Evolutionary conservation across 2,888 invertebrate genomes (phyloP).

Genomic region (Xestoiulus laeticollis): DNA sequence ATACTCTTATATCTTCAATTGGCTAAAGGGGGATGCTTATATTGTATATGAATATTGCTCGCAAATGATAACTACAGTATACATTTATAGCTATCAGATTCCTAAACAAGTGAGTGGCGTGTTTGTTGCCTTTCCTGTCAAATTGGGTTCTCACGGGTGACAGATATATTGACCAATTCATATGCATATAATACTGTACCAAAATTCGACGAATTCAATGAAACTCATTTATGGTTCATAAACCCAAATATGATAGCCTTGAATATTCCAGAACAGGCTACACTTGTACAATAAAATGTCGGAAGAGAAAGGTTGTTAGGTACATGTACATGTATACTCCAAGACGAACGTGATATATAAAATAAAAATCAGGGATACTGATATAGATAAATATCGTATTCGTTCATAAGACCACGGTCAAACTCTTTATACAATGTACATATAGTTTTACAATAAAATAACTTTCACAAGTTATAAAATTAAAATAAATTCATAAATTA

Average conservation of each 20-base stretch:
- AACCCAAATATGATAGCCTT: neutral
- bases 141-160: neutral
- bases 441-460: no score
- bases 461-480: no score
- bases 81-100: neutral
- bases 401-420: no score
- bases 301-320: no score
- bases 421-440: no score
- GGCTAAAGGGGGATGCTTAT: neutral
- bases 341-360: no score
- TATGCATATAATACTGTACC: neutral
- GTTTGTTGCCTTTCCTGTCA: neutral
- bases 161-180: neutral
- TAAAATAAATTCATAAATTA: no score
- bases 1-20: slow-evolving; percentile 6
- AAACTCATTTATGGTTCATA: neutral
- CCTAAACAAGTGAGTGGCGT: neutral
- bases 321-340: no score
- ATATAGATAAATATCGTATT: no score
- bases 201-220: neutral
- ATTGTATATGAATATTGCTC: slow-evolving; percentile 12
- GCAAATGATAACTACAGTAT: neutral
- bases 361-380: no score
- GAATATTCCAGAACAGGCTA: neutral
- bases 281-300: no score